phyloP scores from a whole-genome alignment of 2,113 vertebrate genomes.

The Coreoperca whiteheadi region DNA sequence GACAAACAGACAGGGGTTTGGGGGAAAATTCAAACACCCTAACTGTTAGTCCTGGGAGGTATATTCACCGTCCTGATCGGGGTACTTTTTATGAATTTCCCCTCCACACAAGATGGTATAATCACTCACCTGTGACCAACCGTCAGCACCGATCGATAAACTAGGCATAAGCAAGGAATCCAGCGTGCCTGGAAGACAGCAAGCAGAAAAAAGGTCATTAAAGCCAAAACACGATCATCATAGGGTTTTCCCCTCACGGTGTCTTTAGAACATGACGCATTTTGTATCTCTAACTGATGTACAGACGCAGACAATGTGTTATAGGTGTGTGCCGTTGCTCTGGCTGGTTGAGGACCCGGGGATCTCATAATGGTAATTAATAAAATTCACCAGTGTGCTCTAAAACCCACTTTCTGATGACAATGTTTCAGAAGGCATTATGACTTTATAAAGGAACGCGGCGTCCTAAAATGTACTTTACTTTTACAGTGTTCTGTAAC shows the following conservation, averaged over 20 bases:
- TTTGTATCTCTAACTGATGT: background rate
- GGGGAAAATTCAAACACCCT: background rate
- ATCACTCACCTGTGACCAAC: background rate
- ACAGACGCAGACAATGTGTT: background rate
- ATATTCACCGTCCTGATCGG: background rate
- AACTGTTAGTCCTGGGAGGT: background rate
- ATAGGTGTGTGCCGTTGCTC: background rate
- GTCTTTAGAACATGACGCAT: background rate
- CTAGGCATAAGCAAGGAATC: background rate
- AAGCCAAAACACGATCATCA: too few species aligned
- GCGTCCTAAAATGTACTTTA: conserved; percentile 28
- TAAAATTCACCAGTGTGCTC: background rate
- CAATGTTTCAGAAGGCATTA: conserved; percentile 15
- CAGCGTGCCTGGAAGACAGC: background rate
- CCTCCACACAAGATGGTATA: background rate
- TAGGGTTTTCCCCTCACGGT: background rate
- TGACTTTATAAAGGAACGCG: conserved; percentile 21
- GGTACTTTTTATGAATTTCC: background rate
- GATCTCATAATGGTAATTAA: conserved; percentile 17
- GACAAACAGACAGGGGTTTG: background rate
- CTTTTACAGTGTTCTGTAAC: conserved; percentile 14
- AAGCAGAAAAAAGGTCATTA: background rate
- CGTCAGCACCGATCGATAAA: background rate
- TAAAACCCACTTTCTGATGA: conserved; percentile 4
- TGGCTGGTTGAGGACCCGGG: background rate